Percentiles rank a stretch among this genome's conserved stretches.
phyloP scores from a whole-genome alignment of 1,140 invertebrate species.

The Leptoteleia sp. region DNA sequence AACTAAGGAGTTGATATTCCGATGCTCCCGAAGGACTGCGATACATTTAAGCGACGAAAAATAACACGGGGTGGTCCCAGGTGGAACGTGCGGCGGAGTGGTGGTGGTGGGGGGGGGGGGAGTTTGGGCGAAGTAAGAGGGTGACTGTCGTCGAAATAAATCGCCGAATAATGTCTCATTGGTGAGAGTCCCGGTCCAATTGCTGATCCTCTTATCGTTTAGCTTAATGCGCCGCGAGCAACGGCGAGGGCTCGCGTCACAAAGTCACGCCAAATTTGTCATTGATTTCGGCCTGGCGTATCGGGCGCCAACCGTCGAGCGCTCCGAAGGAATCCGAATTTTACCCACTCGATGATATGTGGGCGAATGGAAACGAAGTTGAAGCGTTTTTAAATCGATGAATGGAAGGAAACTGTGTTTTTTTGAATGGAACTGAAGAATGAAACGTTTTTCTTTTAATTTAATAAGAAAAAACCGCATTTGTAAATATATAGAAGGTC shows the following conservation, averaged over 20 bases:
- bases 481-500: no score
- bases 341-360: no score
- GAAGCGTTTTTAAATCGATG: no score
- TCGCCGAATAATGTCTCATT: conserved; percentile 62
- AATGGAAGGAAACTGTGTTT: no score
- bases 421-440: no score
- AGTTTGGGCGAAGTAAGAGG: conserved; percentile 1
- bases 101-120: neutral
- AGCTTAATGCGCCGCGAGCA: conserved; percentile 36
- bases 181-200: conserved; percentile 30
- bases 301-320: no score
- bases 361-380: no score
- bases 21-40: conserved; percentile 66
- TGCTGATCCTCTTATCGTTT: conserved; percentile 52
- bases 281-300: conserved; percentile 20
- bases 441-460: no score
- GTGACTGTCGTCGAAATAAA: conserved; percentile 47
- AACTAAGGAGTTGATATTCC: conserved; percentile 51
- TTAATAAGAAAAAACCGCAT: no score
- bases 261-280: conserved; percentile 47
- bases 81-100: no score
- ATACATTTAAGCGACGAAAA: conserved; percentile 69
- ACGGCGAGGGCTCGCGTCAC: conserved; percentile 30
- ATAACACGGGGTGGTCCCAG: no score
- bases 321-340: no score